These are phyloP conservation scores for Heterochromis multidens DNA, from an alignment of 2,113 vertebrate genomes.

Conservation along the genomic window DNA sequence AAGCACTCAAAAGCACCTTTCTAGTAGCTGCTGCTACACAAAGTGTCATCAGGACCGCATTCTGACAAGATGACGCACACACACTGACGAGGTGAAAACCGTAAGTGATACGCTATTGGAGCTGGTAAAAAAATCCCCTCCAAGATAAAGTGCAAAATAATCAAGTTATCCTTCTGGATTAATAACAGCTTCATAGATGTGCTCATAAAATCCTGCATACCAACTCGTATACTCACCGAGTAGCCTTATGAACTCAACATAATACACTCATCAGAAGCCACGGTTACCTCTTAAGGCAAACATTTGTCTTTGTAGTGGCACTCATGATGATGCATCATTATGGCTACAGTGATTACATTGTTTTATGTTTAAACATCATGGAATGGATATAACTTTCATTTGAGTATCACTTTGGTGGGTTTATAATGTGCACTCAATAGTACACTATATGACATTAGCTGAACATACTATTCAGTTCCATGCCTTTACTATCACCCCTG, in stretches of 20 bases:
- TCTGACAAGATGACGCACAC: background rate
- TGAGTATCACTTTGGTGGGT: background rate
- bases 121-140: background rate
- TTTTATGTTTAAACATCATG: background rate
- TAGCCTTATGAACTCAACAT: background rate
- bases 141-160: background rate
- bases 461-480: background rate
- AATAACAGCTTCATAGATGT: background rate
- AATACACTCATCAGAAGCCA: background rate
- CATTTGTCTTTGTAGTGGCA: background rate
- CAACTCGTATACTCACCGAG: fast-evolving
- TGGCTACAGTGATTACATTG: background rate
- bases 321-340: background rate
- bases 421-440: background rate
- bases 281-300: background rate
- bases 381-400: background rate
- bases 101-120: background rate
- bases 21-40: background rate
- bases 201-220: background rate
- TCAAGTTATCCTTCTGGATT: background rate
- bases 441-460: background rate
- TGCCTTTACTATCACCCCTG: background rate
- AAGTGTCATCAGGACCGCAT: background rate
- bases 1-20: background rate
- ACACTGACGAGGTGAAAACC: background rate